These are phyloP conservation scores for Phaethon lepturus DNA, from an alignment of 2,113 vertebrate genomes.

Conservation along the genomic window DNA sequence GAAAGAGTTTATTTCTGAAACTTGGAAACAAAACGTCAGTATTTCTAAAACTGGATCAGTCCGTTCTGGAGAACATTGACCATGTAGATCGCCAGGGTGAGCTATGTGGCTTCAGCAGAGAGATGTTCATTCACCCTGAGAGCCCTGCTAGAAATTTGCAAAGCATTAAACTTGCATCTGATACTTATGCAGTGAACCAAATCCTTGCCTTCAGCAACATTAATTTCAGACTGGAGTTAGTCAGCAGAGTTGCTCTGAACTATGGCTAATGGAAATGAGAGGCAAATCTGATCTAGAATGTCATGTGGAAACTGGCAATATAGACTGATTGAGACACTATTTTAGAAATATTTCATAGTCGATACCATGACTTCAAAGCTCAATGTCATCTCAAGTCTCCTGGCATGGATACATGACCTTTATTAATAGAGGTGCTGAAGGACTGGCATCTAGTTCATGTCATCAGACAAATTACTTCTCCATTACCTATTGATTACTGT, in stretches of 20 bases:
- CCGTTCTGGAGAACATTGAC: neutral
- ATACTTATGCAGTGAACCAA: neutral
- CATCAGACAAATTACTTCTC: constrained; percentile 42
- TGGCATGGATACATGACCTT: neutral
- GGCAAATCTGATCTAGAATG: neutral
- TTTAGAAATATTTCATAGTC: constrained; percentile 23
- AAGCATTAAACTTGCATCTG: neutral
- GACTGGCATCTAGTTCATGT: constrained; percentile 25
- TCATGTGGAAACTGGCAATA: neutral
- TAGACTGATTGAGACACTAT: constrained; percentile 16
- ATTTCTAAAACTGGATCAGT: neutral
- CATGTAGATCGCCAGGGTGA: neutral
- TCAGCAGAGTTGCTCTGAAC: neutral
- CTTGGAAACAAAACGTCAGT: neutral
- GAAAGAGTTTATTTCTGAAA: neutral
- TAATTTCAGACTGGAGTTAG: neutral
- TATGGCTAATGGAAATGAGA: neutral
- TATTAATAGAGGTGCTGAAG: constrained; percentile 48
- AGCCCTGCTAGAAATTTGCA: neutral
- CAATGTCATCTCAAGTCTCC: constrained; percentile 17
- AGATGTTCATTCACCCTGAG: neutral
- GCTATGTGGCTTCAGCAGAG: neutral
- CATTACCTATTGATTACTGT: constrained; percentile 39
- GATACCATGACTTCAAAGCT: constrained; percentile 4
- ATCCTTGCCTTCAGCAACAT: neutral